Evolutionary conservation across 1,140 invertebrate species (phyloP), one percentile per base, ranked within the genome.

Genomic region (Sycophila sp.): DNA sequence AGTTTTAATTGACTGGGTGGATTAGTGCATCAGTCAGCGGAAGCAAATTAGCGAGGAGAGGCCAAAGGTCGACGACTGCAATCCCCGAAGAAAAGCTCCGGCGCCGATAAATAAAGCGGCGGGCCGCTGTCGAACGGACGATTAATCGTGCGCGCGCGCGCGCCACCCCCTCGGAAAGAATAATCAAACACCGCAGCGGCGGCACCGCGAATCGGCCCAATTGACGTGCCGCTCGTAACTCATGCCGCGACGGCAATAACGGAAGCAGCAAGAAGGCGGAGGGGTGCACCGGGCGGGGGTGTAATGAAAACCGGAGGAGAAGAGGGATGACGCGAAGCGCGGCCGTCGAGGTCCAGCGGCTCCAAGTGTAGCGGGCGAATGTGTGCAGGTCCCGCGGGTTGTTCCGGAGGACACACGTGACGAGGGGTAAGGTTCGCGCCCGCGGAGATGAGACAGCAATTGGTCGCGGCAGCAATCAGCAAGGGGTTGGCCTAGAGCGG

Each of bases 301-400:
- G 45, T 17, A 63, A 5, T 22, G 22, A 38, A 8, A 40, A 17
- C 19, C 2, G 1, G 24, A 42, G 62, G 26, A 32, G 34, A 36
- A 58, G 40, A 24, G 32, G 68, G 66, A 32, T 13, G 55, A 47
- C n/a, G n/a, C n/a, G n/a, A n/a, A n/a, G n/a, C n/a, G n/a, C n/a
- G n/a, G n/a, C n/a, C n/a, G n/a, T n/a, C n/a, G n/a, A n/a, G n/a
- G n/a, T n/a, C n/a, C n/a, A n/a, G n/a, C n/a, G n/a, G n/a, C n/a
- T n/a, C n/a, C n/a, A n/a, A n/a, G n/a, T n/a, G n/a, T n/a, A n/a
- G n/a, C n/a, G n/a, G n/a, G n/a, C n/a, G n/a, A n/a, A n/a, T n/a
- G n/a, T n/a, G n/a, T 34, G 24, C 55, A 45, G 38, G 28, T 22
- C 17, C 42, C 6, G 13, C 19, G 19, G 19, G 4, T 17, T 17